A percentile compares a stretch with the other conserved stretches of the same genome.
Conservation (phyloP, 2,797 vertebrate genomes). For the Periophthalmus magnuspinnatus region DNA sequence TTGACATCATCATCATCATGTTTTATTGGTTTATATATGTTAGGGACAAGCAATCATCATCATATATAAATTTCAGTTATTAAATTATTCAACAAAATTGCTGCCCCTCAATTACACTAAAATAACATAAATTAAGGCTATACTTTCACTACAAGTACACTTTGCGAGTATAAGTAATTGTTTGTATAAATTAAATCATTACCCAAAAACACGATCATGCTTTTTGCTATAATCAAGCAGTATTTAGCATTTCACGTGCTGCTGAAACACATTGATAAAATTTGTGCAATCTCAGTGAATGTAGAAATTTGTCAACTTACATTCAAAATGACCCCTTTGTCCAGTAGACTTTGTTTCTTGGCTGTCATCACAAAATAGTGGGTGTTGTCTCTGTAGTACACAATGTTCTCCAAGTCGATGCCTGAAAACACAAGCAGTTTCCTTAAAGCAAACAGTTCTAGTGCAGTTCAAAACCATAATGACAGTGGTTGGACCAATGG, state of each 20-base stretch:
- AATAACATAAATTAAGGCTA: neutral
- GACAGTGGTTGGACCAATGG: neutral
- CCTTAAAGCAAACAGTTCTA: slow-evolving; percentile 2
- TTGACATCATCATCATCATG: no score
- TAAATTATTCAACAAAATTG: no score
- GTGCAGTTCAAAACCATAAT: neutral
- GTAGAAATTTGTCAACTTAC: slow-evolving; percentile 64
- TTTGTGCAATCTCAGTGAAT: neutral
- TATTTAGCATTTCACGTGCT: neutral
- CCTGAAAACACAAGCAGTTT: slow-evolving; percentile 70
- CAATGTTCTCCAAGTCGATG: slow-evolving; percentile 97
- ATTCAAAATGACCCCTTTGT: slow-evolving; percentile 93
- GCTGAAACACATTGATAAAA: neutral
- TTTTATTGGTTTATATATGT: no score
- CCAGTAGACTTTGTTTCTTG: slow-evolving; percentile 94
- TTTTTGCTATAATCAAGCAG: no score
- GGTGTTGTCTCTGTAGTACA: slow-evolving; percentile 96
- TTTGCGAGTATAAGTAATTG: neutral
- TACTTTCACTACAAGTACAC: neutral
- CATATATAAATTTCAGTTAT: no score
- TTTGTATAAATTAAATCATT: neutral
- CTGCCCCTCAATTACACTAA: neutral
- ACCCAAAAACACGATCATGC: no score
- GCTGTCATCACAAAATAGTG: slow-evolving; percentile 99
- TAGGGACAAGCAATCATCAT: no score